These are phyloP conservation scores for Pseudomugil gertrudae DNA, from an alignment of 2,797 vertebrate genomes.

Conservation along the genomic window DNA sequence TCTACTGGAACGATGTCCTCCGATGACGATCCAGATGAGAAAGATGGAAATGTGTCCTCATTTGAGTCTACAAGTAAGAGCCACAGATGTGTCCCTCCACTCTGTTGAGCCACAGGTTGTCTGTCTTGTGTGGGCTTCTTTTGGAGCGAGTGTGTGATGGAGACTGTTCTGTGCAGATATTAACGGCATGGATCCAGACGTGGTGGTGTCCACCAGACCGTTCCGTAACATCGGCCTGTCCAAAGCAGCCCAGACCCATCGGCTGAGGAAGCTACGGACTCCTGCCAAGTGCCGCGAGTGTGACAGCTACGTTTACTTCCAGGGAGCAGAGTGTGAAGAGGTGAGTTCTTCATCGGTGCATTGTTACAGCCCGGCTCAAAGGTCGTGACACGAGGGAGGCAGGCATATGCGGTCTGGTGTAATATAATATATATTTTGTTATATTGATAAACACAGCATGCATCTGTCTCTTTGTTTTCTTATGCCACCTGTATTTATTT, in stretches of 20 bases:
- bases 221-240: slow-evolving; percentile 93
- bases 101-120: background rate
- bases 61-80: slow-evolving; percentile 87
- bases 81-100: background rate
- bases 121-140: background rate
- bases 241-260: slow-evolving; percentile 92
- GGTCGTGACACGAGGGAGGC: no score
- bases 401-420: no score
- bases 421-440: no score
- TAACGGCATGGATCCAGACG: slow-evolving; percentile 86
- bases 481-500: no score
- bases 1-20: slow-evolving; percentile 90
- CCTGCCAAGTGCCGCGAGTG: slow-evolving; percentile 95
- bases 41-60: slow-evolving; percentile 77
- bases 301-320: slow-evolving; percentile 98
- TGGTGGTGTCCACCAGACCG: slow-evolving; percentile 85
- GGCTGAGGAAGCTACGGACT: slow-evolving; percentile 90
- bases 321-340: slow-evolving; percentile 97
- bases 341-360: slow-evolving; percentile 71
- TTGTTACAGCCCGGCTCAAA: no score
- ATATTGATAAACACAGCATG: no score
- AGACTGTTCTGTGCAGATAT: slow-evolving; percentile 76
- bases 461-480: no score
- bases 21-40: slow-evolving; percentile 86
- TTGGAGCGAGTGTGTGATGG: background rate